Evolutionary conservation across 2,888 invertebrate genomes (phyloP).

Genomic region (Ennomos fuscantarius): DNA sequence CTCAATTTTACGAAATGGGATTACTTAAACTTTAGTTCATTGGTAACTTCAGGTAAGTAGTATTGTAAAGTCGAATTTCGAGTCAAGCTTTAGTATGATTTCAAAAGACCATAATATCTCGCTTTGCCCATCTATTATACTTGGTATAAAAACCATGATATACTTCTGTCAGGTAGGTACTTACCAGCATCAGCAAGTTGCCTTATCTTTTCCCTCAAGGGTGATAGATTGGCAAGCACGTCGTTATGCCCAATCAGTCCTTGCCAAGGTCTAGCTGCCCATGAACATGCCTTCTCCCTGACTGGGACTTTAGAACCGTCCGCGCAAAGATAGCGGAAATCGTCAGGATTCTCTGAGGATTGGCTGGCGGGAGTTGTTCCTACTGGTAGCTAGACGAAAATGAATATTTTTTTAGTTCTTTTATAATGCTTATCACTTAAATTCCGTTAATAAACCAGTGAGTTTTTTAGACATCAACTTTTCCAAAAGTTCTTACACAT

Average conservation of each 20-base stretch:
- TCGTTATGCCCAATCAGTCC: conserved; percentile 89
- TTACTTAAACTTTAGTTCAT: too few species aligned
- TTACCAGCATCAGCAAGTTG: conserved; percentile 79
- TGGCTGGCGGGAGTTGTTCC: conserved; percentile 83
- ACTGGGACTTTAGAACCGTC: conserved; percentile 90
- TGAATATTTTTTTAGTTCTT: neutral
- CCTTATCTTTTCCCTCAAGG: conserved; percentile 83
- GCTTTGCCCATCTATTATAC: too few species aligned
- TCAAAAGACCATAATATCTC: too few species aligned
- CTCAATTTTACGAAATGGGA: too few species aligned
- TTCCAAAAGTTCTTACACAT: too few species aligned
- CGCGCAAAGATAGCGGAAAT: conserved; percentile 91
- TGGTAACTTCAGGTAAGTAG: too few species aligned
- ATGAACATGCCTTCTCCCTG: conserved; percentile 88
- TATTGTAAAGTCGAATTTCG: too few species aligned
- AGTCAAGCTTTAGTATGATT: too few species aligned
- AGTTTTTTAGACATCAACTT: neutral
- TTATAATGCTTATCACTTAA: neutral
- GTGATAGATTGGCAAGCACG: conserved; percentile 79
- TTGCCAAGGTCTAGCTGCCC: conserved; percentile 95
- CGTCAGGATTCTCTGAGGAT: conserved; percentile 87
- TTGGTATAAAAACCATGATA: too few species aligned
- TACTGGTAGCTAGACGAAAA: conserved; percentile 82
- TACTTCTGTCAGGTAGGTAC: too few species aligned
- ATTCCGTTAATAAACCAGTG: neutral